Base-by-base conservation (phyloP, 2,888 invertebrate species). In the Cephus sareptanus region DNA sequence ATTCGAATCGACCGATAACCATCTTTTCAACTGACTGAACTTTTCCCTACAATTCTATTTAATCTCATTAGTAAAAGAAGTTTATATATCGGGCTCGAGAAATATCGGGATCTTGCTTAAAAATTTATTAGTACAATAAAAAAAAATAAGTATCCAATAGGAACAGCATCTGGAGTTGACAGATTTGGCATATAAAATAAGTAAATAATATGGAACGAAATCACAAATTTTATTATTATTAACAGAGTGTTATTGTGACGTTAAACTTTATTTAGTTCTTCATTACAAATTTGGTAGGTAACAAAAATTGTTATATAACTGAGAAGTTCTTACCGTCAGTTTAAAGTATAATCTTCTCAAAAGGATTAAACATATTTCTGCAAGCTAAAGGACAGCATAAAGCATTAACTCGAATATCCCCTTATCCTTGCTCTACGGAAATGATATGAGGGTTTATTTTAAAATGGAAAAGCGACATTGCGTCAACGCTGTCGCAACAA, bases 401-500 rank as follows among this genome's bases (percentile, higher is more conserved):
- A 9, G 56, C 56, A 56, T 56, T 56, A 56, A 56, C 56, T 56
- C 1, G 9, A 56, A 56, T 56, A 56, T 9, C 23, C 23, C 9
- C 9, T 56, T 56, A 56, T 56, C 23, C 23, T 56, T 30, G 2
- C 71, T 30, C 30, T 3, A 11, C 9, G 71, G 71, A 71, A 30
- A 30, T 23, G 71, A 71, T 56, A 23, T 6, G 85, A 76, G 81
- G 83, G 84, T 85, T 85, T 85, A 85, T 85, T 85, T 83, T 85
- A 84, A 84, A 56, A 9, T 56, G 23, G 9, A 6, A 56, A 56
- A 56, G 23, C 23, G 56, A 56, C 23, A 9, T 56, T 56, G 56
- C 56, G 56, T 56, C 23, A 56, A 23, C 23, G 23, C 15, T 56
- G 23, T 23, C 23, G 23, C 1, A 9, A 9, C 56, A 56, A 56